phyloP scores from a whole-genome alignment of 1,140 invertebrate genomes.

The Caenorhabditis inopinata region DNA sequence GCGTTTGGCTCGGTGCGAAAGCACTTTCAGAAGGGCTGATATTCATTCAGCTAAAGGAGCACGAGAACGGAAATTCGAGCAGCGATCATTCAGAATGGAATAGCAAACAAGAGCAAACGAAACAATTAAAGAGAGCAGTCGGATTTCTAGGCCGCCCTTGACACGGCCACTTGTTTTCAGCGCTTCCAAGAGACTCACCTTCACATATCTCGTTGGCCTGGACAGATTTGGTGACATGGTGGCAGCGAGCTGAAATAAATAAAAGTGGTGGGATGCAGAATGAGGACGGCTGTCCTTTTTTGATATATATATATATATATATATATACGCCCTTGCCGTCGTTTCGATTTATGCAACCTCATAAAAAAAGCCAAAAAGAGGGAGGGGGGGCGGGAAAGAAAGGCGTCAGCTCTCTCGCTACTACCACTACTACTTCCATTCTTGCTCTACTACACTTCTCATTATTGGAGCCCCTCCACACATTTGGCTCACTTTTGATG shows the following conservation, averaged over 20 bases:
- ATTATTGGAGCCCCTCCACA: not conserved
- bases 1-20: too few relatives aligned
- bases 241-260: conserved; percentile 21
- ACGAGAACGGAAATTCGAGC: too few relatives aligned
- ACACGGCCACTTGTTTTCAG: too few relatives aligned
- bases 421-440: too few relatives aligned
- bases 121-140: too few relatives aligned
- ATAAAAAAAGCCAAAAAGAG: not conserved
- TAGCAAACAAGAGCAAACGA: too few relatives aligned
- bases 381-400: not conserved
- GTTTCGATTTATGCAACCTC: conserved; percentile 32
- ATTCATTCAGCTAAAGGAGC: too few relatives aligned
- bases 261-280: not conserved
- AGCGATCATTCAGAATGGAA: too few relatives aligned
- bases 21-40: too few relatives aligned
- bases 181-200: too few relatives aligned
- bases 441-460: not conserved
- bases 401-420: not conserved
- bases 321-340: not conserved
- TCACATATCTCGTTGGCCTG: conserved; percentile 38
- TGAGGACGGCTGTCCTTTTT: not conserved
- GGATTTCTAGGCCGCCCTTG: too few relatives aligned
- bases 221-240: conserved; percentile 40
- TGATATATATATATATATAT: not conserved
- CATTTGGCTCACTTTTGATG: too few relatives aligned